Conservation (phyloP, 2,888 invertebrate genomes). For the Rhyacophila evoluta region DNA sequence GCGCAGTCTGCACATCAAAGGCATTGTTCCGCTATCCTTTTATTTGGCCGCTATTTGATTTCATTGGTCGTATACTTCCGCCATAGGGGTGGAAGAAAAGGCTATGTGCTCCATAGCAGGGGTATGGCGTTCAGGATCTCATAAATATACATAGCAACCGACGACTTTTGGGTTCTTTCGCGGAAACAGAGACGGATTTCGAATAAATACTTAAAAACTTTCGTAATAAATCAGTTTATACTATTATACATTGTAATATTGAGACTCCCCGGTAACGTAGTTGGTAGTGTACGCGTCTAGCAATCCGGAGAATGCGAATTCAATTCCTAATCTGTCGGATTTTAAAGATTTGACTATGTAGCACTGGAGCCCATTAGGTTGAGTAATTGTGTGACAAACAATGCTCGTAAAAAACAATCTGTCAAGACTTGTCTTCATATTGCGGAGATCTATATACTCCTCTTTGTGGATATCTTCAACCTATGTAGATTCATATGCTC, state of each 20-base stretch:
- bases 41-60: constrained; percentile 55
- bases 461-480: too few species aligned
- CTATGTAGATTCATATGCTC: too few species aligned
- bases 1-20: constrained; percentile 48
- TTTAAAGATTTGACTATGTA: background rate
- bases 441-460: too few species aligned
- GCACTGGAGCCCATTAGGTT: too few species aligned
- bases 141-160: constrained; percentile 44
- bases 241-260: background rate
- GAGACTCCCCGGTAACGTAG: too few species aligned
- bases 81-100: constrained; percentile 11
- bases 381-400: too few species aligned
- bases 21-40: constrained; percentile 55
- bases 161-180: constrained; percentile 25
- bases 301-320: too few species aligned
- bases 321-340: background rate
- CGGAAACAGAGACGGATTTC: background rate
- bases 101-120: constrained; percentile 26
- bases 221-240: background rate
- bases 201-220: background rate
- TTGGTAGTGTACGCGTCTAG: too few species aligned
- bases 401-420: too few species aligned
- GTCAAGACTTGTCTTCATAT: too few species aligned
- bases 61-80: constrained; percentile 53
- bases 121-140: constrained; percentile 30